Conservation (phyloP, 1,140 invertebrate species). For the Trachymyrmex cornetzi region DNA sequence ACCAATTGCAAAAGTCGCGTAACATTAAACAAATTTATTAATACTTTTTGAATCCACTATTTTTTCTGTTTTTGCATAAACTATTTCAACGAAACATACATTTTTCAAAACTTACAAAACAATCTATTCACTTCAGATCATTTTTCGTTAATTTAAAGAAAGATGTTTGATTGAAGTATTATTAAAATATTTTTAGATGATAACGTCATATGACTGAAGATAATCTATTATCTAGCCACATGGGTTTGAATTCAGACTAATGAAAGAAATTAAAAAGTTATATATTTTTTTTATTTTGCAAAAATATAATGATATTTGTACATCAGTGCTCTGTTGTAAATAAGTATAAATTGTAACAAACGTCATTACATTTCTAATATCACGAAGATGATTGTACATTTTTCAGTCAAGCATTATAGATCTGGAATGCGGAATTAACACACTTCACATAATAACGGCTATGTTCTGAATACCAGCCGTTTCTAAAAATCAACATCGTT, state of each 20-base stretch:
- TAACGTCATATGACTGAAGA: background rate
- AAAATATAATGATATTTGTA: conserved; percentile 57
- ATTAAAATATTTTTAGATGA: background rate
- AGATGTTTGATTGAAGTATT: background rate
- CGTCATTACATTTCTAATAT: conserved; percentile 30
- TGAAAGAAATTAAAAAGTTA: background rate
- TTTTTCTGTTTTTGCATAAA: background rate
- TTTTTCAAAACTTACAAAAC: background rate
- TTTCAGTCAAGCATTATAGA: background rate
- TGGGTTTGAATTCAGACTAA: background rate
- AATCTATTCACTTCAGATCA: background rate
- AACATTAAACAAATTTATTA: conserved; percentile 9
- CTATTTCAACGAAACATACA: background rate
- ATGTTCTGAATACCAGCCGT: background rate
- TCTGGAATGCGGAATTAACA: background rate
- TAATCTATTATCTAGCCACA: background rate
- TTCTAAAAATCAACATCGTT: background rate
- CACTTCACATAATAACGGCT: background rate
- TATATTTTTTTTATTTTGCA: background rate
- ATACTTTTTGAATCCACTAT: background rate
- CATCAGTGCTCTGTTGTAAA: conserved; percentile 36
- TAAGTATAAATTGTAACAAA: conserved; percentile 20
- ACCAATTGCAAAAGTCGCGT: background rate
- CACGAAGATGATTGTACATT: background rate
- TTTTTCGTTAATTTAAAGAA: background rate